Evolutionary conservation across 2,797 vertebrate species (phyloP), one percentile per base, ranked within the genome.

Genomic region (Acrossocheilus fasciatus): DNA sequence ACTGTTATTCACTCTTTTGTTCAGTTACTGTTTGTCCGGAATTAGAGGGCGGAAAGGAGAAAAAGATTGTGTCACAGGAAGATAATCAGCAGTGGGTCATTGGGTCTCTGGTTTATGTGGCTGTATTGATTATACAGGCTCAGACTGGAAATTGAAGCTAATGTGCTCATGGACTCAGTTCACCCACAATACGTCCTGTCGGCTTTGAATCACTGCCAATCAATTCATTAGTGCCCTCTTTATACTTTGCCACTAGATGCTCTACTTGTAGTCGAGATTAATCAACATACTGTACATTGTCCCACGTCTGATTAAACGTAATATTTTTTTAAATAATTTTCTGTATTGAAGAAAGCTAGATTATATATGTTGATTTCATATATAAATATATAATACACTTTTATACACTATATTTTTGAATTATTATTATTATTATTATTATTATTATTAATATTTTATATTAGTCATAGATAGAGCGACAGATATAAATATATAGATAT

Each of bases 41-140:
- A 36, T 20, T 39, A n/a, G 39, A 9, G 26, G n/a, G 11, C 36
- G 4, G 43, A 52, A 59, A 12, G 75, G 74, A n/a, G 50, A 70
- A 62, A 43, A 4, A 52, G 57, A 54, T 62, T 74, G 62, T 68
- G 52, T 50, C 39, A 66, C 45, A 54, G 59, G 64, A 62, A 54
- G 54, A 74, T 57, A 59, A n/a, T 39, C 70, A 43, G 54, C 62
- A 73, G 54, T 84, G 66, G 47, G 78, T 85, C 73, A 73, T 43
- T 50, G 66, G 62, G 86, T 82, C 74, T 84, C 72, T 79, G 83
- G 52, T 83, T 69, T 36, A 66, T 82, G 86, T 64, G 70, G 83
- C 73, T 82, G 66, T 86, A 87, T 89, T 80, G 88, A 89, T 89
- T 85, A 47, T 59, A 52, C 69, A 34, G 23, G 20, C 70, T 75